phyloP scores from a whole-genome alignment of 2,888 invertebrate genomes.

The Drosophila algonquin region DNA sequence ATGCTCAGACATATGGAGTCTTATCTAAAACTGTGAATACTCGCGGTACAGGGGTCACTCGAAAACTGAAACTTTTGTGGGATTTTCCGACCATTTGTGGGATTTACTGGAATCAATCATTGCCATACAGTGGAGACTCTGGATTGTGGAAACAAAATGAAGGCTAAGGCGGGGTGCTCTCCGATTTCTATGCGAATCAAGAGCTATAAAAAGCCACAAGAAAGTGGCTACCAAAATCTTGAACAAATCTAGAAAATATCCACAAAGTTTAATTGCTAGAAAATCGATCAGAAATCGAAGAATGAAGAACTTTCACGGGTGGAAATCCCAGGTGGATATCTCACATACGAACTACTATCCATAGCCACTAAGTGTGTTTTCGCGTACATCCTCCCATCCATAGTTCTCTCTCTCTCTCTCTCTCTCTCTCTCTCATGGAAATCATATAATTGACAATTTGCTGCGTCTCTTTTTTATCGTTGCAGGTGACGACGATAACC shows the following conservation, averaged over 20 bases:
- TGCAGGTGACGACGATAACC: constrained; percentile 38
- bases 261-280: too few species aligned
- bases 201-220: too few species aligned
- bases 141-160: too few species aligned
- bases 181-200: too few species aligned
- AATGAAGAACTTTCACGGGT: too few species aligned
- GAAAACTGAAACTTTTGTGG: neutral
- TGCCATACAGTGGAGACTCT: too few species aligned
- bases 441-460: constrained; percentile 24
- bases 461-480: constrained; percentile 16
- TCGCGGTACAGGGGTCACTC: neutral
- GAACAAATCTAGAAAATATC: too few species aligned
- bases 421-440: neutral
- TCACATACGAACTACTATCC: too few species aligned
- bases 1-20: constrained; percentile 2
- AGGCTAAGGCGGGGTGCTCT: too few species aligned
- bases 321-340: too few species aligned
- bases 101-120: neutral
- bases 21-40: constrained; percentile 1
- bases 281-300: too few species aligned
- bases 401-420: neutral
- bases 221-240: too few species aligned
- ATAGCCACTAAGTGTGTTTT: neutral
- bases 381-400: neutral
- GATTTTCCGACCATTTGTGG: neutral